Percentiles rank a stretch among this genome's conserved stretches.
These are phyloP conservation scores for Clarias fuscus DNA, from an alignment of 2,797 vertebrate genomes.

Conservation along the genomic window DNA sequence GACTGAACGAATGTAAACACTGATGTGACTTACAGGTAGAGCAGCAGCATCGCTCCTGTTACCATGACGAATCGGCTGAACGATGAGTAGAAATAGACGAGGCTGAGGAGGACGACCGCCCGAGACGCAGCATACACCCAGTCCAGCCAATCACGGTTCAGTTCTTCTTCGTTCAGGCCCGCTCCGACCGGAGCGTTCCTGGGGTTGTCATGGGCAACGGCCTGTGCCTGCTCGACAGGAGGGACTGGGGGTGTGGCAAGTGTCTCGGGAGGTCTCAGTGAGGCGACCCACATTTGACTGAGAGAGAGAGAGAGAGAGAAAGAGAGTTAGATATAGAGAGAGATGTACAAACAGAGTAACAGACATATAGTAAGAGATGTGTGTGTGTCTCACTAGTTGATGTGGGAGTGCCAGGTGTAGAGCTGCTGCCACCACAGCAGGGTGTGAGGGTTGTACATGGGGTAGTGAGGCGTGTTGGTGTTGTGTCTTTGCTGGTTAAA, in stretches of 20 bases:
- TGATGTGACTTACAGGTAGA: constrained; percentile 90
- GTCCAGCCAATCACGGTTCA: constrained; percentile 97
- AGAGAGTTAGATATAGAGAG: not conserved
- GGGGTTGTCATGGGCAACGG: constrained; percentile 85
- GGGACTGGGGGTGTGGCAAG: constrained; percentile 63
- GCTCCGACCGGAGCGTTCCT: constrained; percentile 93
- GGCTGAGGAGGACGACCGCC: constrained; percentile 90
- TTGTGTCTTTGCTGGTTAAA: constrained; percentile 70
- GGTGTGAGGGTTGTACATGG: constrained; percentile 88
- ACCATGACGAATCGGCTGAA: constrained; percentile 97
- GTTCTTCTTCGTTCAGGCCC: constrained; percentile 89
- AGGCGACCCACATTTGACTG: constrained; percentile 38
- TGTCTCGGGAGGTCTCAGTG: constrained; percentile 21
- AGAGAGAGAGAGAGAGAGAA: not conserved
- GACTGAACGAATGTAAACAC: not conserved
- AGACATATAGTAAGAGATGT: not conserved
- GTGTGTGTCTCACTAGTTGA: constrained; percentile 89
- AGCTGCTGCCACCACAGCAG: constrained; percentile 98
- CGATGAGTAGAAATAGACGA: constrained; percentile 98
- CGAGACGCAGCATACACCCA: constrained; percentile 94
- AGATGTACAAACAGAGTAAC: not conserved
- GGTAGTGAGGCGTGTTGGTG: constrained; percentile 79
- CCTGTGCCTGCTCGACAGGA: constrained; percentile 73
- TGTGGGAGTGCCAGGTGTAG: constrained; percentile 95
- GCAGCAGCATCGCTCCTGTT: constrained; percentile 91